A percentile compares a stretch with the other conserved stretches of the same genome.
Conservation (phyloP, 1,140 invertebrate species). For the Anastatus disparis region DNA sequence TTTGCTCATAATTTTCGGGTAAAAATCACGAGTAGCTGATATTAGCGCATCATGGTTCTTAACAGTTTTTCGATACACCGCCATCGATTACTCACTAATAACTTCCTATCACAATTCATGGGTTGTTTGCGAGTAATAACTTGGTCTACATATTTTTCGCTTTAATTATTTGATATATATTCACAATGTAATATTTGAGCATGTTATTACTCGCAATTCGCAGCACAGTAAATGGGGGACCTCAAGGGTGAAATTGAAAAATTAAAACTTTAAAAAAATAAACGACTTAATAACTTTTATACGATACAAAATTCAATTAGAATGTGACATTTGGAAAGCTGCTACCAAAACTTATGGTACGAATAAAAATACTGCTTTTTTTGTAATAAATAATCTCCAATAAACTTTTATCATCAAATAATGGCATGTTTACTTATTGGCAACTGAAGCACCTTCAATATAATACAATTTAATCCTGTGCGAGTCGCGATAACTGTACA, state of each 20-base stretch:
- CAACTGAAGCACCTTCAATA: constrained; percentile 49
- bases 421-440: constrained; percentile 26
- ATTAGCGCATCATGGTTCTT: constrained; percentile 19
- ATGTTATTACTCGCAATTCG: constrained; percentile 33
- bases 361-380: constrained; percentile 35
- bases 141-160: constrained; percentile 13
- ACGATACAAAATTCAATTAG: constrained; percentile 3
- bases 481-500: constrained; percentile 37
- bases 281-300: constrained; percentile 10
- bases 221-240: constrained; percentile 24
- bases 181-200: constrained; percentile 36
- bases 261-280: constrained; percentile 21
- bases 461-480: constrained; percentile 46
- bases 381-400: constrained; percentile 39
- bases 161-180: constrained; percentile 27
- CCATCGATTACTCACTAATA: constrained; percentile 29
- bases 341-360: constrained; percentile 26
- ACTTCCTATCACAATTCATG: constrained; percentile 37
- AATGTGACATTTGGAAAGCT: constrained; percentile 21
- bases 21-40: constrained; percentile 20
- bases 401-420: constrained; percentile 26
- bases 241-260: not conserved
- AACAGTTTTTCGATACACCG: constrained; percentile 27
- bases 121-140: constrained; percentile 32
- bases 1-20: constrained; percentile 22